Conservation (phyloP, 2,888 invertebrate species). For the Conistra vaccinii region DNA sequence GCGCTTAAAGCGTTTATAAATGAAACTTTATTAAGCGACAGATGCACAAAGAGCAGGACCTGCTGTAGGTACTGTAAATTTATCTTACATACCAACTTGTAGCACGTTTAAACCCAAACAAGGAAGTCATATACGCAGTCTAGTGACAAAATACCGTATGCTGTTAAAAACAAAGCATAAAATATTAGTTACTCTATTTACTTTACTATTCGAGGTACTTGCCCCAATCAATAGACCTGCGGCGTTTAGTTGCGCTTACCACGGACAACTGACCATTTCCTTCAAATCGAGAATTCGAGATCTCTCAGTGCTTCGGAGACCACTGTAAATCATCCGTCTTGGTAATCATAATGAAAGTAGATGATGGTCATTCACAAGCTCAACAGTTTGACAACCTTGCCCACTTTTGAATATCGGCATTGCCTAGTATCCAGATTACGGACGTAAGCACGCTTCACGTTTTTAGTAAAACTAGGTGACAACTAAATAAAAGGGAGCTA, state of each 20-base stretch:
- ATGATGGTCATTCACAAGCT: not conserved
- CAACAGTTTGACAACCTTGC: not conserved
- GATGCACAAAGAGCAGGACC: not conserved
- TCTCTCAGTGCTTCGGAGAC: too few species aligned
- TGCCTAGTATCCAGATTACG: not conserved
- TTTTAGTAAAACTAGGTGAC: not conserved
- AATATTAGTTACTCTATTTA: slow-evolving; percentile 19
- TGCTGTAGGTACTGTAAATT: not conserved
- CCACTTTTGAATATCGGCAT: not conserved
- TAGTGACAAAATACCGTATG: slow-evolving; percentile 40
- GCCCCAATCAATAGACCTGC: not conserved
- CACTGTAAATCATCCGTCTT: too few species aligned
- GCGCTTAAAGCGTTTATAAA: not conserved
- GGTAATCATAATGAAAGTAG: not conserved
- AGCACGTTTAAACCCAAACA: slow-evolving; percentile 35
- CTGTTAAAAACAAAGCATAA: slow-evolving; percentile 48
- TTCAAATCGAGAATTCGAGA: not conserved
- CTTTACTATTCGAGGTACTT: not conserved
- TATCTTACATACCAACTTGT: slow-evolving; percentile 41
- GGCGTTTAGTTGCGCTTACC: not conserved
- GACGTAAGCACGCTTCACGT: not conserved
- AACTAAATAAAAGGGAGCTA: not conserved
- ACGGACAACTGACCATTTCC: not conserved
- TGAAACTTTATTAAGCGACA: not conserved
- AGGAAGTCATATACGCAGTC: slow-evolving; percentile 9